Evolutionary conservation across 2,888 invertebrate genomes (phyloP).

Genomic region (Cataglyphis livida): DNA sequence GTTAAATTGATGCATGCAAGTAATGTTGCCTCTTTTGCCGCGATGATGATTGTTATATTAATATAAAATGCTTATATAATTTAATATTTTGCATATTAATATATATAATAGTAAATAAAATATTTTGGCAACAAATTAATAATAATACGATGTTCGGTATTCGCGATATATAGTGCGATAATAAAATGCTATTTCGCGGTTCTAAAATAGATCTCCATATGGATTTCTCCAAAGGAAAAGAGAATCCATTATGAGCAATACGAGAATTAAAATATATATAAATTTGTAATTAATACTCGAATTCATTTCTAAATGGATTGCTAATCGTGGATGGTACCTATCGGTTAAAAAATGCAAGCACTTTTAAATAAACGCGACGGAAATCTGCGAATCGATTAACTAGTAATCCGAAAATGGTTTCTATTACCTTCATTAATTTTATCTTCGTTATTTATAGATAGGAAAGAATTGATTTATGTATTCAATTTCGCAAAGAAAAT

Average conservation of each 20-base stretch:
- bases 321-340: constrained; percentile 24
- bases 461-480: neutral
- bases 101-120: too few relatives aligned
- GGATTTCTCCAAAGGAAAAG: constrained; percentile 16
- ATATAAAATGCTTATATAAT: too few relatives aligned
- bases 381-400: constrained; percentile 33
- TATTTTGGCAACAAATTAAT: too few relatives aligned
- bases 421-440: neutral
- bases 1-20: too few relatives aligned
- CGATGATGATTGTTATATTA: too few relatives aligned
- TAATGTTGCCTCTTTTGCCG: too few relatives aligned
- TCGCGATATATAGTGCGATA: neutral
- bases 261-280: constrained; percentile 34
- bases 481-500: neutral
- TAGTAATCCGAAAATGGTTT: constrained; percentile 41
- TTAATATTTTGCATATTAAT: too few relatives aligned
- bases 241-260: constrained; percentile 17
- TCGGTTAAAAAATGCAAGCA: constrained; percentile 66
- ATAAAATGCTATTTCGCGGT: neutral
- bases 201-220: neutral
- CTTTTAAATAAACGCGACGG: constrained; percentile 55
- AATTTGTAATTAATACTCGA: constrained; percentile 55
- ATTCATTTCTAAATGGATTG: constrained; percentile 24
- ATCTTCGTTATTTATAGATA: neutral
- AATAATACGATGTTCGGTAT: too few relatives aligned